Conservation (phyloP, 2,113 vertebrate species). For the Chaenocephalus aceratus region DNA sequence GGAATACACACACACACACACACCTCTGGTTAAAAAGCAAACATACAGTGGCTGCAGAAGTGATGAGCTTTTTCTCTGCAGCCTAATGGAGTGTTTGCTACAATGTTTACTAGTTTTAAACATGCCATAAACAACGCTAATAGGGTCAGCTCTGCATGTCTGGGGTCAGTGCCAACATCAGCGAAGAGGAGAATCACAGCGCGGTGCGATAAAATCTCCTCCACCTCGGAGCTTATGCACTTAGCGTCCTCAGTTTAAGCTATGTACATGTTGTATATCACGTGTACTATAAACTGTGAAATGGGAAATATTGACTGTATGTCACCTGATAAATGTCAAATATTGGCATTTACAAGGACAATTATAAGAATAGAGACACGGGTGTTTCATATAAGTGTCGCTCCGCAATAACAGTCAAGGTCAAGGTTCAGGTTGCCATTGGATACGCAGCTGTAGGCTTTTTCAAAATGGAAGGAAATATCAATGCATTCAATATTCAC, state of each 20-base stretch:
- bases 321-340: slow-evolving; percentile 72
- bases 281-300: slow-evolving; percentile 48
- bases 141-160: slow-evolving; percentile 78
- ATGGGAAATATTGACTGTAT: slow-evolving; percentile 63
- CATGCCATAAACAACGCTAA: slow-evolving; percentile 77
- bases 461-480: neutral
- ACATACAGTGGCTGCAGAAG: slow-evolving; percentile 2
- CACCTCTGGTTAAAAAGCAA: slow-evolving; percentile 37
- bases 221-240: slow-evolving; percentile 59
- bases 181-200: slow-evolving; percentile 45
- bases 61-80: slow-evolving; percentile 32
- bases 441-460: slow-evolving; percentile 8
- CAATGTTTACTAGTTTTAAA: slow-evolving; percentile 76
- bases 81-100: slow-evolving; percentile 79
- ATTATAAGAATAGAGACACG: slow-evolving; percentile 65
- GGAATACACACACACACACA: slow-evolving; percentile 17
- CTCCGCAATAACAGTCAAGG: slow-evolving; percentile 51
- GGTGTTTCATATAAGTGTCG: slow-evolving; percentile 53
- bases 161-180: slow-evolving; percentile 72
- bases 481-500: slow-evolving; percentile 14
- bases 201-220: slow-evolving; percentile 54
- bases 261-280: slow-evolving; percentile 66
- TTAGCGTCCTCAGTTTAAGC: slow-evolving; percentile 58
- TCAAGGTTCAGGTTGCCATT: slow-evolving; percentile 60
- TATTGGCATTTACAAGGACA: slow-evolving; percentile 76